Percentiles rank a stretch among this genome's conserved stretches.
Conservation (phyloP, 2,113 vertebrate genomes). For the Triplophysa dalaica region DNA sequence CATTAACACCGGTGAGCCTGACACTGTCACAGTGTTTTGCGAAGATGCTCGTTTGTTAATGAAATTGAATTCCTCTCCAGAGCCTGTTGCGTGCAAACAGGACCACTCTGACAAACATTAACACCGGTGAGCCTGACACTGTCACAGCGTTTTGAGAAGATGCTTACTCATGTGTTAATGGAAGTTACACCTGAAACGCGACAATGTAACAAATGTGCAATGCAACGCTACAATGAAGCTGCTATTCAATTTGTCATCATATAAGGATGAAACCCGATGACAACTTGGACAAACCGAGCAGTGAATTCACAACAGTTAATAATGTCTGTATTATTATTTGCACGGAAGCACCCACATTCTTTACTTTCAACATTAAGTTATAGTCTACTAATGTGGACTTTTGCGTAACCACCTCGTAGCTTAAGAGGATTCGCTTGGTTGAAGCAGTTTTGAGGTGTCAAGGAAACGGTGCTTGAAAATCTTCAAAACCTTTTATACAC, state of each 20-base stretch:
- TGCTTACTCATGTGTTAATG: constrained; percentile 11
- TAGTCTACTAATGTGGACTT: no score
- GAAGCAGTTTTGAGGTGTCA: background rate
- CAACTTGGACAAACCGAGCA: background rate
- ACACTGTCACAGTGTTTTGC: constrained; percentile 1
- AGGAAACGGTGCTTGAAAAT: background rate
- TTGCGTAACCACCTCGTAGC: background rate
- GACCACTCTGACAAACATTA: background rate
- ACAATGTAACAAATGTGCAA: background rate
- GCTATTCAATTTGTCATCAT: background rate
- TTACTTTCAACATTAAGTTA: background rate
- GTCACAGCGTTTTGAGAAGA: constrained; percentile 2
- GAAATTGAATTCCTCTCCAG: background rate
- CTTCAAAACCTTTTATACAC: background rate
- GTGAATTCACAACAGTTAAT: background rate
- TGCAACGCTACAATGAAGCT: background rate
- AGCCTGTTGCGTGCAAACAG: constrained; percentile 11
- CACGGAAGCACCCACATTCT: background rate
- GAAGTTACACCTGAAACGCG: background rate
- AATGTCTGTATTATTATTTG: background rate
- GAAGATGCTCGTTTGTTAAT: constrained; percentile 7
- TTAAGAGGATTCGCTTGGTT: no score
- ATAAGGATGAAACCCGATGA: no score
- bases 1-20: background rate
- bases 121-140: background rate